Percentiles rank a stretch among this genome's conserved stretches.
These are phyloP conservation scores for Todiramphus chloris DNA, from an alignment of 2,113 vertebrate genomes.

Conservation along the genomic window DNA sequence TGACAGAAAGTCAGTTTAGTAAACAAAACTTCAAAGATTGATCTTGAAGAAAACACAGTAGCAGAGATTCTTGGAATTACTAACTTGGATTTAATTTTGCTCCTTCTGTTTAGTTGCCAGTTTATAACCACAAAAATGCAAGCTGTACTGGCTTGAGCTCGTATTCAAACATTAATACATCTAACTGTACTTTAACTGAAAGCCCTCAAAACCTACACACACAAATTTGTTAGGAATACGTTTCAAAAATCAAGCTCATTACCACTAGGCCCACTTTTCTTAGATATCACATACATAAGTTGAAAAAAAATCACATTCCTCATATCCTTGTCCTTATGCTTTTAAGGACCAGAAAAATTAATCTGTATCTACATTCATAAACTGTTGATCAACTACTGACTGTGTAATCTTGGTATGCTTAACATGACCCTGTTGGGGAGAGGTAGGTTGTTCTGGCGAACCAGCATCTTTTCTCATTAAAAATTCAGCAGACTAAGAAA, in stretches of 20 bases:
- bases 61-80: neutral
- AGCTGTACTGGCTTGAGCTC: neutral
- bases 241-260: neutral
- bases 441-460: neutral
- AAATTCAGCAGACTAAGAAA: neutral
- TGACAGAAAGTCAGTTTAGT: neutral
- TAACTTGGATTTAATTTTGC: neutral
- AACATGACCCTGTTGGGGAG: accelerated
- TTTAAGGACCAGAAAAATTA: neutral
- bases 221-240: neutral
- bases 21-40: neutral
- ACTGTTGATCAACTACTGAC: neutral
- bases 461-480: neutral
- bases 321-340: neutral
- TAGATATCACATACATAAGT: neutral
- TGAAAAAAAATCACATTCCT: neutral
- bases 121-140: neutral
- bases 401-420: neutral
- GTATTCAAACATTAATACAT: neutral
- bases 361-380: neutral
- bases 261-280: neutral
- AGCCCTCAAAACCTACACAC: neutral
- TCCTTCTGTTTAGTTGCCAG: neutral
- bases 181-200: neutral
- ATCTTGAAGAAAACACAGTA: neutral